A percentile compares a stretch with the other conserved stretches of the same genome.
Conservation (phyloP, 2,888 invertebrate genomes). For the Epinotia bilunana region DNA sequence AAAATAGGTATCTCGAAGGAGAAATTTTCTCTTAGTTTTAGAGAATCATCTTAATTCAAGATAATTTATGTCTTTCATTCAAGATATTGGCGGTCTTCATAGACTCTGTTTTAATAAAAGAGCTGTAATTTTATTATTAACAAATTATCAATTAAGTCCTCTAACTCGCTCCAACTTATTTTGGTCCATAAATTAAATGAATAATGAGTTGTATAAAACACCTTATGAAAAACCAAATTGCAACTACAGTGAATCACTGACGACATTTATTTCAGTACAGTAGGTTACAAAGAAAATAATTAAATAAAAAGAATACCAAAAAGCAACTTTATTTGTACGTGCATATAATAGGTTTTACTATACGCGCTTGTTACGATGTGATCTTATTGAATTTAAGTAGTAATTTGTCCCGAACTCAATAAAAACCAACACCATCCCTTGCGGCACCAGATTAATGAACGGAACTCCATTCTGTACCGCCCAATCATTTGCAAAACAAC, state of each 20-base stretch:
- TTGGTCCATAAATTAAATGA: too few relatives aligned
- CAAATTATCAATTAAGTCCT: too few relatives aligned
- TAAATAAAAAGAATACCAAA: not conserved
- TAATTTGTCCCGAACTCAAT: conserved; percentile 25
- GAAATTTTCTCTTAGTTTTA: too few relatives aligned
- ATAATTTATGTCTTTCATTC: too few relatives aligned
- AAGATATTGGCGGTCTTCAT: too few relatives aligned
- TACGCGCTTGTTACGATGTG: not conserved
- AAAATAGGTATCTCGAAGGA: too few relatives aligned
- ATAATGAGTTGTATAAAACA: not conserved
- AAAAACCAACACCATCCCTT: conserved; percentile 24
- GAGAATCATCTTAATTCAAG: too few relatives aligned
- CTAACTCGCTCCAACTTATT: too few relatives aligned
- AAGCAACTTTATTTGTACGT: not conserved
- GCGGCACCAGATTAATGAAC: conserved; percentile 18
- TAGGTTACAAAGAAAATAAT: not conserved
- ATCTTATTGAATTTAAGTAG: not conserved
- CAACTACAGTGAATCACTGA: not conserved
- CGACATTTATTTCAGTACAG: not conserved
- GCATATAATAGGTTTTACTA: not conserved
- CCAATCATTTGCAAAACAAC: not conserved
- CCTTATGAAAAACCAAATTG: not conserved
- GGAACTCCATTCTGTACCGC: not conserved
- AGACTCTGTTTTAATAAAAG: too few relatives aligned
- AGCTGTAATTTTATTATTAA: too few relatives aligned